A percentile compares a stretch with the other conserved stretches of the same genome.
phyloP scores from a whole-genome alignment of 92 coral and sea anemone species.

The Parazoanthus darwini region DNA sequence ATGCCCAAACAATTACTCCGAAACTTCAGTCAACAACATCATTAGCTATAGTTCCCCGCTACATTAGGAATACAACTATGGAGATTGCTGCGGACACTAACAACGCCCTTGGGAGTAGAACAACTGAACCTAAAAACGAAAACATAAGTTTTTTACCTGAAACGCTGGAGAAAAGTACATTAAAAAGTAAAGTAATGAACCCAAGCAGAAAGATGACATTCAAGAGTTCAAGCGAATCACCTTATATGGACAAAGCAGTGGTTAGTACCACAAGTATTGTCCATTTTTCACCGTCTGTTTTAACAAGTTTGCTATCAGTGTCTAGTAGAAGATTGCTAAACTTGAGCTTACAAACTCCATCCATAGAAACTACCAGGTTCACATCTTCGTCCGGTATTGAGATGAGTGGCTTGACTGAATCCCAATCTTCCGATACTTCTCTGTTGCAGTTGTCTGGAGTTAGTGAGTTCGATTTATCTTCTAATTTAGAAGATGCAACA shows the following conservation, averaged over 20 bases:
- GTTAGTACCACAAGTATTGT: background rate
- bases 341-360: background rate
- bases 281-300: background rate
- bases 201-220: too few species aligned
- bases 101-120: background rate
- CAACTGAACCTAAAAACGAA: background rate
- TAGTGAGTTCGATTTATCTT: background rate
- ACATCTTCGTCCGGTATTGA: background rate
- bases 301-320: background rate
- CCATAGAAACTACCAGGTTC: background rate
- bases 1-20: background rate
- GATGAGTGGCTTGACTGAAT: background rate
- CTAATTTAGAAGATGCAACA: background rate
- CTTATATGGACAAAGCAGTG: background rate
- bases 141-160: too few species aligned
- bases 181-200: too few species aligned
- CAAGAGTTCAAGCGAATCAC: background rate
- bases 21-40: background rate
- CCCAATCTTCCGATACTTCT: background rate
- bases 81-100: background rate
- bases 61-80: background rate
- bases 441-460: background rate
- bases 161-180: too few species aligned
- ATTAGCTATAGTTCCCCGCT: background rate
- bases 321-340: background rate